phyloP scores from a whole-genome alignment of 2,888 invertebrate species.

The Oeneis ivallda region DNA sequence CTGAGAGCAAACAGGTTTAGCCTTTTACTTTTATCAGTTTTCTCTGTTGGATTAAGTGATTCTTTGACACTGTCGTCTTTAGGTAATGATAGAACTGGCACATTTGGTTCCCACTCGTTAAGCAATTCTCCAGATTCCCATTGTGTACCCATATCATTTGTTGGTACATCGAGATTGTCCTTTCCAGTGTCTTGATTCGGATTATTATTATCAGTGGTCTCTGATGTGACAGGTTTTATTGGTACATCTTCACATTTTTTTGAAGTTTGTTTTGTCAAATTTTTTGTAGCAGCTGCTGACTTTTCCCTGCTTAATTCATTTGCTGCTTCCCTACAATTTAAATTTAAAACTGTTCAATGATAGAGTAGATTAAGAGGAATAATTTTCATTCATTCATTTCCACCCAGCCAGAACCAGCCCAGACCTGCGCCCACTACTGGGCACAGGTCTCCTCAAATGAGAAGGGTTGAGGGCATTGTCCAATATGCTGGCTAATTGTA shows the following conservation, averaged over 20 bases:
- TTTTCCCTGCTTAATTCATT: slow-evolving; percentile 73
- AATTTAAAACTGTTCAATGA: background rate
- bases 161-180: slow-evolving; percentile 43
- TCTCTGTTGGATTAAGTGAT: slow-evolving; percentile 47
- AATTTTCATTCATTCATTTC: background rate
- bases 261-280: slow-evolving; percentile 44
- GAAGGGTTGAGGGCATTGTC: too few species aligned
- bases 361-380: background rate
- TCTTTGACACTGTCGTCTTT: slow-evolving; percentile 57
- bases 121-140: slow-evolving; percentile 60
- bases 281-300: slow-evolving; percentile 51
- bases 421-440: too few species aligned
- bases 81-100: slow-evolving; percentile 57
- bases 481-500: too few species aligned
- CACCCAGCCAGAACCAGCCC: too few species aligned
- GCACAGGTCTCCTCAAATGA: too few species aligned
- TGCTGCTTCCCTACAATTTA: slow-evolving; percentile 61
- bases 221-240: slow-evolving; percentile 34
- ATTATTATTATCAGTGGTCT: slow-evolving; percentile 35
- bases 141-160: slow-evolving; percentile 69
- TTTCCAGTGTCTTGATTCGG: slow-evolving; percentile 37
- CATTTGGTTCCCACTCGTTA: slow-evolving; percentile 59
- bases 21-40: slow-evolving; percentile 56
- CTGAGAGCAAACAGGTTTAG: slow-evolving; percentile 71
- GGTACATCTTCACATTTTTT: slow-evolving; percentile 43